A percentile compares a stretch with the other conserved stretches of the same genome.
Conservation (phyloP, 2,888 invertebrate genomes). For the Hemithea aestivaria region DNA sequence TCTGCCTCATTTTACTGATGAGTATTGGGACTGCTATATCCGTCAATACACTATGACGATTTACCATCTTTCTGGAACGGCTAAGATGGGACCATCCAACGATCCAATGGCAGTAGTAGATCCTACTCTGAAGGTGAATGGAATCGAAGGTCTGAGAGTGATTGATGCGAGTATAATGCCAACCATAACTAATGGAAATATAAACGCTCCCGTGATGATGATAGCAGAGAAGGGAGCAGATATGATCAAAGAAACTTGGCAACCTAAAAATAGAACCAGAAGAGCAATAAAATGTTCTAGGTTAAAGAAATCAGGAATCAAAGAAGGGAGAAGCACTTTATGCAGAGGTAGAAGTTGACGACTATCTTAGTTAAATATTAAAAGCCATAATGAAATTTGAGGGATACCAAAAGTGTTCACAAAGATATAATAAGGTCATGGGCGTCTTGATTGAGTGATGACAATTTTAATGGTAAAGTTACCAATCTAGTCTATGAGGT, state of each 20-base stretch:
- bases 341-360: slow-evolving; percentile 56
- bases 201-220: slow-evolving; percentile 93
- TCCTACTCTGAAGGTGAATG: slow-evolving; percentile 86
- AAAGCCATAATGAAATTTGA: slow-evolving; percentile 15
- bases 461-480: slow-evolving; percentile 18
- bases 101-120: slow-evolving; percentile 92
- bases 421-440: slow-evolving; percentile 7
- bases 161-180: slow-evolving; percentile 95
- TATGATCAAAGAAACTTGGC: slow-evolving; percentile 87
- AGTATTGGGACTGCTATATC: slow-evolving; percentile 92
- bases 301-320: slow-evolving; percentile 37
- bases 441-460: slow-evolving; percentile 4
- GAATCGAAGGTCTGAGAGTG: slow-evolving; percentile 87
- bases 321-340: slow-evolving; percentile 30
- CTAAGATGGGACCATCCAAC: slow-evolving; percentile 88
- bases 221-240: slow-evolving; percentile 92
- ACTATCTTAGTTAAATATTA: slow-evolving; percentile 3
- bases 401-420: slow-evolving; percentile 20
- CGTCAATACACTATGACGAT: slow-evolving; percentile 93
- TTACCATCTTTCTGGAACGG: slow-evolving; percentile 90
- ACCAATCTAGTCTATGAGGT: slow-evolving; percentile 25
- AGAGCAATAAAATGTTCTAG: slow-evolving; percentile 48
- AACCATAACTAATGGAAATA: slow-evolving; percentile 90
- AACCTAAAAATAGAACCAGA: slow-evolving; percentile 45
- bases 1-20: slow-evolving; percentile 86